Conservation (phyloP, 2,113 vertebrate genomes). For the Cyanoramphus novaezelandiae region DNA sequence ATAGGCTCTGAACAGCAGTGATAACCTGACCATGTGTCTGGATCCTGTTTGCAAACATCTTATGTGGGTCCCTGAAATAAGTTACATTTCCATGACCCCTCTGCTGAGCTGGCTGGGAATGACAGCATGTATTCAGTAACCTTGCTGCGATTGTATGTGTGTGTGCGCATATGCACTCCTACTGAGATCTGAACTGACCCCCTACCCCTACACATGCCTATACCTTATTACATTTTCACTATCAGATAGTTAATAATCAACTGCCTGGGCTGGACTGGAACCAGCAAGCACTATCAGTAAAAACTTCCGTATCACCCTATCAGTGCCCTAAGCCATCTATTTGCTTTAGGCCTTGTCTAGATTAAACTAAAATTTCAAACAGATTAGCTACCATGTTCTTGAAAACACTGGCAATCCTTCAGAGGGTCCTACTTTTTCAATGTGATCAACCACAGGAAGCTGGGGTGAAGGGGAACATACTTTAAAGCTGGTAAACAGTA, state of each 20-base stretch:
- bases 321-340: conserved; percentile 27
- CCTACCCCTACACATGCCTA: neutral
- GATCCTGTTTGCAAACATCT: neutral
- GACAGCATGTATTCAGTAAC: neutral
- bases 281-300: neutral
- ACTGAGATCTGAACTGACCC: neutral
- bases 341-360: conserved; percentile 7
- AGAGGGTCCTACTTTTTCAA: neutral
- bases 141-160: neutral
- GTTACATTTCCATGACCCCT: neutral
- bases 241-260: conserved; percentile 35
- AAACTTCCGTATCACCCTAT: neutral
- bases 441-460: neutral
- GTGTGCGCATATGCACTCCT: neutral
- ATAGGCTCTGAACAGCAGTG: neutral
- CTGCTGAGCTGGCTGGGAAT: neutral
- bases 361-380: conserved; percentile 35
- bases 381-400: conserved; percentile 14
- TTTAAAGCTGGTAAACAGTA: neutral
- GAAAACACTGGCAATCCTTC: neutral
- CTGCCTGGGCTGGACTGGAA: conserved; percentile 1
- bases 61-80: neutral
- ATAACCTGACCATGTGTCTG: neutral
- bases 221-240: neutral
- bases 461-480: neutral